Evolutionary conservation across 2,113 vertebrate genomes (phyloP).

Genomic region (Corvus hawaiiensis): DNA sequence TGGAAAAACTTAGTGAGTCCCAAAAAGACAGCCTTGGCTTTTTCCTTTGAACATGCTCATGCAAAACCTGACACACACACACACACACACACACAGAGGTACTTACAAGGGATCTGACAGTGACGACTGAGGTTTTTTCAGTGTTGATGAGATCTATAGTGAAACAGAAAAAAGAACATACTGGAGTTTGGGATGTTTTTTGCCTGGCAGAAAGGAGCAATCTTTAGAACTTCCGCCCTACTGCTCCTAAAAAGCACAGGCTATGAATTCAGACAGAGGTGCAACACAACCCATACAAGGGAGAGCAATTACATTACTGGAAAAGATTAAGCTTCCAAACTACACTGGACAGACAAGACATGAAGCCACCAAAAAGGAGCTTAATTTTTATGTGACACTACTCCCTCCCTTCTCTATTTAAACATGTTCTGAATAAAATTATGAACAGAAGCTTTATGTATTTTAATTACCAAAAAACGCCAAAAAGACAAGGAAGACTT

Average conservation of each 20-base stretch:
- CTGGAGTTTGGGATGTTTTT: not conserved
- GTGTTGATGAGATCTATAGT: not conserved
- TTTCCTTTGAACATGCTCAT: not conserved
- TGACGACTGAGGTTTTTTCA: not conserved
- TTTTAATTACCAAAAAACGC: not conserved
- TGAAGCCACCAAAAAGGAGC: not conserved
- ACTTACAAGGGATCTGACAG: conserved; percentile 42
- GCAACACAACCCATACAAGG: not conserved
- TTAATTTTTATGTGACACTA: not conserved
- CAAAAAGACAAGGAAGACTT: not conserved
- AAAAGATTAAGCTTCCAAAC: not conserved
- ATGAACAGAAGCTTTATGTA: not conserved
- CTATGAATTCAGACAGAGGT: not conserved
- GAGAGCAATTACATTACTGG: not conserved
- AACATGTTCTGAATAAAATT: not conserved
- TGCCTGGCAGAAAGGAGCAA: not conserved
- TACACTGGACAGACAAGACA: not conserved
- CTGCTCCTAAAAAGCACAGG: not conserved
- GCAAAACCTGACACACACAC: not conserved
- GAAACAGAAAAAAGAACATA: not conserved
- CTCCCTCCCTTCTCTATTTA: not conserved
- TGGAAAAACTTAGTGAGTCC: not conserved
- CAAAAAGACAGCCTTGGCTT: not conserved
- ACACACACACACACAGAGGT: rapidly evolving
- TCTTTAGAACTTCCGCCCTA: not conserved